Conservation (phyloP, 2,113 vertebrate genomes). For the Pelecanus crispus region DNA sequence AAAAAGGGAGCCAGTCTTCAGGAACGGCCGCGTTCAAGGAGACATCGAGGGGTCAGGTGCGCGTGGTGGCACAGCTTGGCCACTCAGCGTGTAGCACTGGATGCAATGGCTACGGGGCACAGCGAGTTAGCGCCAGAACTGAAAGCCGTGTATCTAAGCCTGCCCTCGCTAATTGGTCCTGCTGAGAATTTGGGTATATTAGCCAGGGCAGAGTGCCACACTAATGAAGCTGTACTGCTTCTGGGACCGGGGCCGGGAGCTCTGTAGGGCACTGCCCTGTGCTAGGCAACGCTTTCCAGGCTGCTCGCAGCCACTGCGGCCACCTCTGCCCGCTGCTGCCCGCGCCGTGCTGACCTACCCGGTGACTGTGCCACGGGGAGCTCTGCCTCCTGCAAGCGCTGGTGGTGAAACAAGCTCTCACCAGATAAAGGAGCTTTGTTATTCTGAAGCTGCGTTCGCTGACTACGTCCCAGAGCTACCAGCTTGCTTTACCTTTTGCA, state of each 20-base stretch:
- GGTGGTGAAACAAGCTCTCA: not conserved
- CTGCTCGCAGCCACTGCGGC: not conserved
- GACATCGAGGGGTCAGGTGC: not conserved
- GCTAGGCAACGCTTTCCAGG: not conserved
- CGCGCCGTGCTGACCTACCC: fast-evolving
- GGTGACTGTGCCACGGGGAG: fast-evolving
- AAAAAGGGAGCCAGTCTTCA: not conserved
- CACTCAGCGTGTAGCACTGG: not conserved
- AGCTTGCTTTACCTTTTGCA: not conserved
- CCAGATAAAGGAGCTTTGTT: not conserved
- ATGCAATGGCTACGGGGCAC: not conserved
- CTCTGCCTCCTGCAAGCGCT: not conserved
- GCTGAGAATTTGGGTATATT: not conserved
- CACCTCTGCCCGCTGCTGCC: not conserved
- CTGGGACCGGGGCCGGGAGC: not conserved
- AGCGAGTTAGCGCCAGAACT: not conserved
- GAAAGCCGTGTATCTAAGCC: not conserved
- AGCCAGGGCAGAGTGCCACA: not conserved
- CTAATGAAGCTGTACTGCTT: not conserved
- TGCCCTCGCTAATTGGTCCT: slow-evolving; percentile 12
- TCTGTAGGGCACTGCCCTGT: not conserved
- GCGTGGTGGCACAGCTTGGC: not conserved
- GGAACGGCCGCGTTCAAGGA: not conserved
- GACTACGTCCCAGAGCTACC: not conserved
- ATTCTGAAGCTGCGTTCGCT: not conserved